Evolutionary conservation across 2,888 invertebrate species (phyloP).

Genomic region (Glyphotaelius pellucidus): DNA sequence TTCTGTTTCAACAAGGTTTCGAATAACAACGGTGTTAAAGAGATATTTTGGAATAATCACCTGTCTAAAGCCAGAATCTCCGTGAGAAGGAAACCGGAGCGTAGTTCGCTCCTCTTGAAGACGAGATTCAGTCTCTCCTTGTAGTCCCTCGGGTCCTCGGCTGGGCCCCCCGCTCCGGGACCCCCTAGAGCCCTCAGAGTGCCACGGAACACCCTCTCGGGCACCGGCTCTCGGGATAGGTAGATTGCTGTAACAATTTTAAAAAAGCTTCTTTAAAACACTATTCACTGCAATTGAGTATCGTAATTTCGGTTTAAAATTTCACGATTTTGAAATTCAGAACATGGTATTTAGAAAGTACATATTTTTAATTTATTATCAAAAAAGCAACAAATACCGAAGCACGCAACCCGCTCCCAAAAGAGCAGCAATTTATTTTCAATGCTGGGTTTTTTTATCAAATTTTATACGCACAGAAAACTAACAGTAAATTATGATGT

Average conservation of each 20-base stretch:
- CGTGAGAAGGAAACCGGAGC: constrained; percentile 86
- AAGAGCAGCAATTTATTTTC: no score
- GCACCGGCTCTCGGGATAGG: constrained; percentile 83
- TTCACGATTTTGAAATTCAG: not conserved
- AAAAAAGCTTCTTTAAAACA: constrained; percentile 58
- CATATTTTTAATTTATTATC: no score
- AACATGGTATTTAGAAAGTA: no score
- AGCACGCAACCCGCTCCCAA: no score
- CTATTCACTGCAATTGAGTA: not conserved
- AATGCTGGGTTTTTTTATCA: no score
- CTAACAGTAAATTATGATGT: no score
- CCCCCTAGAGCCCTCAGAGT: constrained; percentile 86
- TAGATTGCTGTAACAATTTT: constrained; percentile 83
- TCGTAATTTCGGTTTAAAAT: not conserved
- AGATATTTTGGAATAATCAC: constrained; percentile 72
- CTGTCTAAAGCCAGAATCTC: constrained; percentile 92
- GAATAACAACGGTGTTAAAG: no score
- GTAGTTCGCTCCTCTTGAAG: constrained; percentile 84
- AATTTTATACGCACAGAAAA: no score
- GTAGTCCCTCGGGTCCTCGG: constrained; percentile 84
- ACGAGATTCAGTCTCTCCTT: constrained; percentile 86
- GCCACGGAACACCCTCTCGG: constrained; percentile 89
- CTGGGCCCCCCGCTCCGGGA: constrained; percentile 81
- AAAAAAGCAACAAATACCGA: no score
- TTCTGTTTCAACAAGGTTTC: no score